These are phyloP conservation scores for Nomada lathburiana DNA, from an alignment of 2,888 invertebrate species.

Conservation along the genomic window DNA sequence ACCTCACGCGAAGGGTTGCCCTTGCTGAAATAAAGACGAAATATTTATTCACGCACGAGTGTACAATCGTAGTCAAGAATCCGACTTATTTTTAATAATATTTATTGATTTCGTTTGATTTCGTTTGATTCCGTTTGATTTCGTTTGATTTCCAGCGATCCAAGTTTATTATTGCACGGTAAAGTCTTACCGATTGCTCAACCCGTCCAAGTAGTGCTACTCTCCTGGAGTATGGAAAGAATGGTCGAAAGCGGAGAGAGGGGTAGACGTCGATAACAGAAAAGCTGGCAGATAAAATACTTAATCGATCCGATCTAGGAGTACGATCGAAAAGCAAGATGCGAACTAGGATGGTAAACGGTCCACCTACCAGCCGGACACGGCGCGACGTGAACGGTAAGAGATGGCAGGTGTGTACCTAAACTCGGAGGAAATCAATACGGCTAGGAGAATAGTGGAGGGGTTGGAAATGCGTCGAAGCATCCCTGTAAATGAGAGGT, in stretches of 20 bases:
- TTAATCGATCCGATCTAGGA: too few species aligned
- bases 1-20: conserved; percentile 76
- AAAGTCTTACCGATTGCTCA: conserved; percentile 28
- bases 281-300: too few species aligned
- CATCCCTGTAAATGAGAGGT: conserved; percentile 59
- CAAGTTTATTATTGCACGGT: conserved; percentile 2
- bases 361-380: conserved; percentile 1
- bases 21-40: conserved; percentile 80
- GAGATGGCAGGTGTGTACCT: conserved; percentile 79
- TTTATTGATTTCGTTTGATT: too few species aligned
- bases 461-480: conserved; percentile 68
- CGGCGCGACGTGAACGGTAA: conserved; percentile 40
- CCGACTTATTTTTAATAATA: not conserved
- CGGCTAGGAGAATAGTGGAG: conserved; percentile 62
- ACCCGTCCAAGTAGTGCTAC: too few species aligned
- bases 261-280: too few species aligned
- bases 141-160: too few species aligned
- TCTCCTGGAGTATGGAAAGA: too few species aligned
- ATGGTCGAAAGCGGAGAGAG: too few species aligned
- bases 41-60: conserved; percentile 81
- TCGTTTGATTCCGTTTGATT: too few species aligned
- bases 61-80: not conserved
- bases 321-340: not conserved
- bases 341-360: conserved; percentile 27
- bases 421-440: conserved; percentile 79